Evolutionary conservation across 1,140 invertebrate species (phyloP), one percentile per base, ranked within the genome.

Genomic region (Temnothorax nylanderi): DNA sequence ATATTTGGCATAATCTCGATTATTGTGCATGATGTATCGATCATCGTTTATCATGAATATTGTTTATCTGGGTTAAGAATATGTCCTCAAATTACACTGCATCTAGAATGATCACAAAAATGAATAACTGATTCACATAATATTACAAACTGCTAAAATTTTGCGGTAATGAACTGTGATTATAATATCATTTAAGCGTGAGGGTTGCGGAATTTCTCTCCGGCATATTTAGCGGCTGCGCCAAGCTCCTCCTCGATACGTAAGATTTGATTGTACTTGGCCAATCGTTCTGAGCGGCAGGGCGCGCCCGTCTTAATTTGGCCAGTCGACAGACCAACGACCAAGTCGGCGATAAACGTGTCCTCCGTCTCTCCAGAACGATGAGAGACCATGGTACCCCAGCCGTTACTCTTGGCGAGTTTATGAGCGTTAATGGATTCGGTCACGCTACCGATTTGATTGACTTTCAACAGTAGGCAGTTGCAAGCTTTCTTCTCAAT

Each of bases 281-380:
- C 98, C 89, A 99, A 96, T 95, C 99, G 97, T 95, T 99, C 99
- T 13, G 99, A 99, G 92, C 99, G 97, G 96, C 99, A 99, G 4
- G 99, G 99, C 80, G 99, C 99, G 60, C 99, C 99, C 77, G 99
- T 99, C 95, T 99, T 99, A 92, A 99, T 99, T 96, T 99, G 99
- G 86, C 99, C 99, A 80, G 99, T 99, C 51, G 98, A 98, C 21
- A 99, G 96, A 87, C 99, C 99, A 75, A 99, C 99, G 44, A 99
- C 99, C 86, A 99, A 95, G 94, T 99, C 99, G 92, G 99, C 99
- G 93, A 99, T 99, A 95, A 99, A 99, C 0, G 99, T 98, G 94
- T 99, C 99, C 96, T 99, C 99, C 87, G 99, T 99, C 95, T 99
- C 99, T 90, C 99, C 99, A 91, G 98, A 99, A 92, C 97, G 97